These are phyloP conservation scores for Synergus umbraculus DNA, from an alignment of 2,888 invertebrate species.

Conservation along the genomic window DNA sequence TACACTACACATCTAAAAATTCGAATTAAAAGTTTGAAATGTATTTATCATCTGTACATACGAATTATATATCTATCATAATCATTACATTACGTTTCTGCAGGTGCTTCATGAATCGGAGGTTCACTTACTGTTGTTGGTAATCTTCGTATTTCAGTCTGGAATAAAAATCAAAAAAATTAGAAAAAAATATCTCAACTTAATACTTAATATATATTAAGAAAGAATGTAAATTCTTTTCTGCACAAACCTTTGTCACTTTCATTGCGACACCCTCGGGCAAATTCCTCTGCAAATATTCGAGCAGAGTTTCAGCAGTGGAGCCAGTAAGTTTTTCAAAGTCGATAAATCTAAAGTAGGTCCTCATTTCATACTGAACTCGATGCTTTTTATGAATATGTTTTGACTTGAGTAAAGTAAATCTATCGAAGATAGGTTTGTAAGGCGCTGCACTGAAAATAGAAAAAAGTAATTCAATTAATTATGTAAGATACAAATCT, in stretches of 20 bases:
- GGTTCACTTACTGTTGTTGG: slow-evolving; percentile 5
- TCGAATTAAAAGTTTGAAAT: background rate
- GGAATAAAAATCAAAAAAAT: background rate
- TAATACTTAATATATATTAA: background rate
- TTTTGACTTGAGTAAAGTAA: slow-evolving; percentile 91
- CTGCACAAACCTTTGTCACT: slow-evolving; percentile 84
- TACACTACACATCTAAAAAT: background rate
- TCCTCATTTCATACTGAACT: slow-evolving; percentile 97
- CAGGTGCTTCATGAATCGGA: background rate
- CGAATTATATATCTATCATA: background rate
- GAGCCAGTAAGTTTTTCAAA: slow-evolving; percentile 94
- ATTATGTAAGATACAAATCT: slow-evolving; percentile 43
- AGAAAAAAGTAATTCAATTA: slow-evolving; percentile 38
- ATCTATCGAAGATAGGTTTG: slow-evolving; percentile 86
- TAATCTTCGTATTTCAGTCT: slow-evolving; percentile 34
- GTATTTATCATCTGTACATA: slow-evolving; percentile 25
- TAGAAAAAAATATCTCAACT: too few relatives aligned
- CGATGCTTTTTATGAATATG: slow-evolving; percentile 95
- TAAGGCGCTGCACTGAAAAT: slow-evolving; percentile 85
- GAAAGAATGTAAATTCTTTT: background rate
- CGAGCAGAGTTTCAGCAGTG: slow-evolving; percentile 95
- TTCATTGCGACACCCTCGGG: slow-evolving; percentile 98
- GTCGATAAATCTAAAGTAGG: slow-evolving; percentile 91
- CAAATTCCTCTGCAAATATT: slow-evolving; percentile 96
- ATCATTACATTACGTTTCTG: background rate